A percentile compares a stretch with the other conserved stretches of the same genome.
Evolutionary conservation across 2,113 vertebrate genomes (phyloP).

Genomic region (Pampusana beccarii): DNA sequence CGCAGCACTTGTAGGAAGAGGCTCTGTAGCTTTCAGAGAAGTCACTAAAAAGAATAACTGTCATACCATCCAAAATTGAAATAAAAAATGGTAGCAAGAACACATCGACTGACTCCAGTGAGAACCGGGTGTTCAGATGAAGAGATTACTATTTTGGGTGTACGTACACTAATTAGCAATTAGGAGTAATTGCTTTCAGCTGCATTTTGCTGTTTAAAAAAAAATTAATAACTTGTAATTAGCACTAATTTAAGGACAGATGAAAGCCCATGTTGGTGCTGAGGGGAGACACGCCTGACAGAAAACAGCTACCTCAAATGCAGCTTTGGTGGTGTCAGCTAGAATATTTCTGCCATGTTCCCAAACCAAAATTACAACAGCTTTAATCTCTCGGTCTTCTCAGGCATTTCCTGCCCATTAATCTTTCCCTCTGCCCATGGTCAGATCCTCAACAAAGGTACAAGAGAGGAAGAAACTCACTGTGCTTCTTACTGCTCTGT

Average conservation of each 20-base stretch:
- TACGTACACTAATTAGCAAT: conserved; percentile 36
- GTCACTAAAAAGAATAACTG: not conserved
- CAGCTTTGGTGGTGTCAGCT: not conserved
- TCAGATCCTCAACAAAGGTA: not conserved
- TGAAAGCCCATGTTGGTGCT: conserved; percentile 34
- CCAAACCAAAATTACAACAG: conserved; percentile 30
- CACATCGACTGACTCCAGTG: not conserved
- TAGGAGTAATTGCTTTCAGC: conserved; percentile 60
- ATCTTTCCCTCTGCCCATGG: not conserved
- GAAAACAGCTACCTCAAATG: conserved; percentile 37
- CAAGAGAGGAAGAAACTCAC: not conserved
- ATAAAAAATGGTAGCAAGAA: not conserved
- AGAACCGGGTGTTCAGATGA: conserved; percentile 27
- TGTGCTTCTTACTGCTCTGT: not conserved
- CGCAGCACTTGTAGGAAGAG: not conserved
- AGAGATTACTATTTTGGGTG: conserved; percentile 24
- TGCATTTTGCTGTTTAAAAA: conserved; percentile 26
- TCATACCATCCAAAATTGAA: not conserved
- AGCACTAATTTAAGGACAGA: conserved; percentile 50
- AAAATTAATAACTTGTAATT: conserved; percentile 53
- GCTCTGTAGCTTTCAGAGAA: not conserved
- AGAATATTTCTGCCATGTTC: not conserved
- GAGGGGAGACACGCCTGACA: conserved; percentile 16
- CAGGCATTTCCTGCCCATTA: conserved; percentile 27
- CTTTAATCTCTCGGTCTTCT: conserved; percentile 42